Evolutionary conservation across 2,797 vertebrate species (phyloP), one percentile per base, ranked within the genome.

Genomic region (Nannoperca obscura): DNA sequence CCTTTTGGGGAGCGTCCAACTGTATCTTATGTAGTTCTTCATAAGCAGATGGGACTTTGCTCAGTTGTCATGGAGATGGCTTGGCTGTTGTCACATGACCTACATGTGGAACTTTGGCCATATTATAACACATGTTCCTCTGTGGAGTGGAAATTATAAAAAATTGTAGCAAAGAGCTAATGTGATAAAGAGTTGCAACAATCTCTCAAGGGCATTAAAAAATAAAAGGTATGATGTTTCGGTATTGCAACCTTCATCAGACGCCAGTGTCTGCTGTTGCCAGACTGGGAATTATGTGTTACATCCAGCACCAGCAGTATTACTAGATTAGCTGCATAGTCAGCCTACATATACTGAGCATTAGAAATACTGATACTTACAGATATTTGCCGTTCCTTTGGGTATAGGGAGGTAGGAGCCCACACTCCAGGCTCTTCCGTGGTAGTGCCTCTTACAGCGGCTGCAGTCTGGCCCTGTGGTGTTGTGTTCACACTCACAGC

Each of bases 311-410:
- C 10, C 17, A 47, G 38, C 42, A 11, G 7, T 11, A 52, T 65
- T 47, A 44, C 44, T 13, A 20, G 22, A 60, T 64, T 38, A 61
- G 44, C 50, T 71, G 49, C 22, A 69, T 44, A 22, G 30, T 24
- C 8, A 53, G 20, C 49, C 8, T 32, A 24, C 0, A n/a, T 69
- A 13, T 50, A 46, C n/a, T 7, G 2, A 71, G 49, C 7, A 34
- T 54, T 9, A 60, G 4, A 62, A 70, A 66, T 1, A 1, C 7
- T n/a, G 14, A 27, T 93, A 98, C 98, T 98, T 94, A 99, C 98
- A 99, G 95, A 98, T 97, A 96, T 99, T 99, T 82, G 98, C 97
- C 7, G 98, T 99, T 95, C 98, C 98, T 94, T 98, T 99, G 84
- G 98, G 98, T 89, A 99, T 99, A 54, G 98, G 98, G 72, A 99